phyloP scores from a whole-genome alignment of 1,140 invertebrate species.

The Neodiprion virginianus region DNA sequence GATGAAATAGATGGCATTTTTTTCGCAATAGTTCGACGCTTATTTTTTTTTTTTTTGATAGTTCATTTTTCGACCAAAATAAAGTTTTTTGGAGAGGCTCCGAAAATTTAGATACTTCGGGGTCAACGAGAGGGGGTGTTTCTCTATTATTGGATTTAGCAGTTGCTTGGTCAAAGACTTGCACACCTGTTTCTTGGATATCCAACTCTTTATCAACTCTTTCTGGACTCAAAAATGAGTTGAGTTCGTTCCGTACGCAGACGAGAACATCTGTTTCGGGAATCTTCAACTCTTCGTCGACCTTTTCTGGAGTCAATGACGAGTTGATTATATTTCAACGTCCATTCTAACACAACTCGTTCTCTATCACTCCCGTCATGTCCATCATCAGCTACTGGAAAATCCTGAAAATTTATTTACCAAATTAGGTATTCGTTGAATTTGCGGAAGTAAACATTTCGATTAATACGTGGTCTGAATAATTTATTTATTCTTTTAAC shows the following conservation, averaged over 20 bases:
- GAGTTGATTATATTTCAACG: neutral
- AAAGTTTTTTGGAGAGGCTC: neutral
- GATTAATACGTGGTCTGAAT: neutral
- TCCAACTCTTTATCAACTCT: neutral
- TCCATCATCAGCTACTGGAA: constrained; percentile 2
- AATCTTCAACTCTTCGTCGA: neutral
- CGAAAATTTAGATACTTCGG: neutral
- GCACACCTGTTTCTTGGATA: neutral
- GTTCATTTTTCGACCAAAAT: neutral
- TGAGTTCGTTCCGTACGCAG: neutral
- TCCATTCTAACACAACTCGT: neutral
- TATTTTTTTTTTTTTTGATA: neutral
- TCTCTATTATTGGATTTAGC: neutral
- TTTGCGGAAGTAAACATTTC: neutral
- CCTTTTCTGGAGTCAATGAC: neutral
- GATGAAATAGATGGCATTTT: neutral
- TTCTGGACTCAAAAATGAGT: neutral
- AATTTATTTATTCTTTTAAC: neutral
- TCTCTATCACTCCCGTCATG: neutral
- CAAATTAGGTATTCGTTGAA: neutral
- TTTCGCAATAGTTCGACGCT: neutral
- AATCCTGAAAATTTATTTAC: constrained; percentile 1
- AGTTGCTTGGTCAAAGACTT: neutral
- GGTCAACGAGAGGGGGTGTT: neutral
- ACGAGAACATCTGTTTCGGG: neutral